A percentile compares a stretch with the other conserved stretches of the same genome.
Evolutionary conservation across 2,113 vertebrate genomes (phyloP).

Genomic region (Dipodomys merriami): DNA sequence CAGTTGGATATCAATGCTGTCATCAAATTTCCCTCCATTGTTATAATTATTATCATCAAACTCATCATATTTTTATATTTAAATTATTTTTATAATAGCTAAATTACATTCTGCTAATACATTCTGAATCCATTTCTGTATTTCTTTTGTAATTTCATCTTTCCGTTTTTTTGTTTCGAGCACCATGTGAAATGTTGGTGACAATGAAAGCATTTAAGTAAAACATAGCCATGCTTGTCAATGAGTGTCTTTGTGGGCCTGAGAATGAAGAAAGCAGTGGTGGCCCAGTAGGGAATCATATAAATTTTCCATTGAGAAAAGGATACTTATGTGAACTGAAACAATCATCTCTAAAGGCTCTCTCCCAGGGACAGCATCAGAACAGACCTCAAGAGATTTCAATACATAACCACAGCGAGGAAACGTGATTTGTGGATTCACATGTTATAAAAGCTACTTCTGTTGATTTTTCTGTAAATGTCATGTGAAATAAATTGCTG

Average conservation of each 20-base stretch:
- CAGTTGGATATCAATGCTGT: constrained; percentile 11
- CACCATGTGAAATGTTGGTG: constrained; percentile 72
- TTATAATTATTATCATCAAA: not conserved
- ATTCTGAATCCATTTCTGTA: constrained; percentile 28
- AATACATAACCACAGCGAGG: constrained; percentile 30
- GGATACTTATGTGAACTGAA: constrained; percentile 75
- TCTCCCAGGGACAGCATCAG: constrained; percentile 53
- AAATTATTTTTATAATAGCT: constrained; percentile 66
- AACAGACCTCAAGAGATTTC: constrained; percentile 59
- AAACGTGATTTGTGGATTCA: constrained; percentile 74
- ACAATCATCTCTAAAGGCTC: constrained; percentile 66
- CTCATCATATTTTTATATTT: not conserved
- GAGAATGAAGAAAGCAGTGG: constrained; percentile 74
- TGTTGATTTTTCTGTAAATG: constrained; percentile 63
- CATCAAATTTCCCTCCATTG: constrained; percentile 25
- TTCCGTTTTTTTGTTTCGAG: constrained; percentile 73
- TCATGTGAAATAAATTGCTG: constrained; percentile 65
- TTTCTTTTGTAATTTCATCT: constrained; percentile 64
- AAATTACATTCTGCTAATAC: constrained; percentile 30
- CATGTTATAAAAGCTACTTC: constrained; percentile 73
- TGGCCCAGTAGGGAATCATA: constrained; percentile 81
- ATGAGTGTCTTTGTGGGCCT: constrained; percentile 80
- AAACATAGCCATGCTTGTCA: constrained; percentile 83
- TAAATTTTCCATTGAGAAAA: constrained; percentile 85
- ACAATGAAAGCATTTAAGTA: constrained; percentile 85